phyloP scores from a whole-genome alignment of 2,797 vertebrate species.

The Arremon brunneinucha region DNA sequence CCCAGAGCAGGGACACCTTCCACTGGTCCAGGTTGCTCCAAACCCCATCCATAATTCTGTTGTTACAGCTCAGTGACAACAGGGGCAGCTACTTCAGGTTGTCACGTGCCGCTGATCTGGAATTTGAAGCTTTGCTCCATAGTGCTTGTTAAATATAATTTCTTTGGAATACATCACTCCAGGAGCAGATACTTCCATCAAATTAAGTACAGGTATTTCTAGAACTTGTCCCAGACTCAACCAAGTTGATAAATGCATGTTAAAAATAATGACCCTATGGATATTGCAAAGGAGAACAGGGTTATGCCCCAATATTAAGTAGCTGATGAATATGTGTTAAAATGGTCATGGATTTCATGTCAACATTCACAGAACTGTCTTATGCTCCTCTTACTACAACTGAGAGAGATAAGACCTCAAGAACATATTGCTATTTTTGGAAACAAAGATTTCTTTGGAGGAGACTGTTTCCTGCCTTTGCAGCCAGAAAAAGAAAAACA shows the following conservation, averaged over 20 bases:
- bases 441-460: not conserved
- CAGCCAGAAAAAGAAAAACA: not conserved
- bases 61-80: not conserved
- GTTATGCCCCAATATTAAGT: not conserved
- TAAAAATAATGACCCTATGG: accelerated
- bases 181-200: not conserved
- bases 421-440: conserved; percentile 1
- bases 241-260: not conserved
- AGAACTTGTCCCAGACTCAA: not conserved
- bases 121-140: not conserved
- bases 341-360: not conserved
- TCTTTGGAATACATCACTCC: not conserved
- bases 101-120: not conserved
- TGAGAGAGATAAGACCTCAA: not conserved
- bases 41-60: not conserved
- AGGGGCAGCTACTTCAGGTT: not conserved
- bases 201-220: not conserved
- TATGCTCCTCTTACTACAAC: not conserved
- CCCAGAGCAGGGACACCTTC: not conserved
- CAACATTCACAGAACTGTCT: not conserved
- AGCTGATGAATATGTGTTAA: not conserved
- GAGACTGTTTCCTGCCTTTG: conserved; percentile 24
- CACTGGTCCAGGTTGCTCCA: not conserved
- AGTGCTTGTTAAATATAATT: not conserved
- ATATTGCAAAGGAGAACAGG: not conserved